Percentiles rank a stretch among this genome's conserved stretches.
These are phyloP conservation scores for Trichopria drosophilae DNA, from an alignment of 2,888 invertebrate genomes.

Conservation along the genomic window DNA sequence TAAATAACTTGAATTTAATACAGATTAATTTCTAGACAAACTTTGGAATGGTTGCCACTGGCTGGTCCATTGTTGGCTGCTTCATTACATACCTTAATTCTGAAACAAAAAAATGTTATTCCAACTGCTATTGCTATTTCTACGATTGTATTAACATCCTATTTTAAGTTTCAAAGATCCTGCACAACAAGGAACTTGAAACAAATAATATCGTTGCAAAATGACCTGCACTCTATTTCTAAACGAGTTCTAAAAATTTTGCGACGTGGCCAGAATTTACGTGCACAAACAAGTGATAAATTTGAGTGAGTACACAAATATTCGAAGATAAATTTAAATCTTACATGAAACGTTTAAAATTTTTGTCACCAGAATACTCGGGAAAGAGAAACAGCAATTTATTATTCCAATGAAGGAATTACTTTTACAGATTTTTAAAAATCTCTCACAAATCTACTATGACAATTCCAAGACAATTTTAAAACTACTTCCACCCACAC, in stretches of 20 bases:
- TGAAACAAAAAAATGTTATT: conserved; percentile 32
- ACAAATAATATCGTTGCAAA: conserved; percentile 43
- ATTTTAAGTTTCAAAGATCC: conserved; percentile 35
- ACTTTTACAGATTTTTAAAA: conserved; percentile 43
- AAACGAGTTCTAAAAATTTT: conserved; percentile 48
- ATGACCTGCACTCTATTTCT: conserved; percentile 42
- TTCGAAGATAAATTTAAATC: no score
- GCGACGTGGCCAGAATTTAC: no score
- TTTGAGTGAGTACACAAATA: conserved; percentile 50
- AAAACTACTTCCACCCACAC: conserved; percentile 37
- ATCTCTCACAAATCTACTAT: conserved; percentile 41
- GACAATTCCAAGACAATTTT: conserved; percentile 38
- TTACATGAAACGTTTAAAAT: conserved; percentile 11
- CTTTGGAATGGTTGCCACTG: conserved; percentile 35
- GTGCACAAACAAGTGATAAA: conserved; percentile 38
- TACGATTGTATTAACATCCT: no score
- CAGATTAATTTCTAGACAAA: no score
- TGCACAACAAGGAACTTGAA: conserved; percentile 34
- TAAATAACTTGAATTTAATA: conserved; percentile 2
- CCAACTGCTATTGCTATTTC: conserved; percentile 30
- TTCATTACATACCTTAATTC: conserved; percentile 29
- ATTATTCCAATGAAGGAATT: conserved; percentile 44
- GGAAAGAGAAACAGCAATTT: conserved; percentile 41
- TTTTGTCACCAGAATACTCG: conserved; percentile 41
- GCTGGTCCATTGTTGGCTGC: conserved; percentile 36